Evolutionary conservation across 2,113 vertebrate genomes (phyloP), one percentile per base, ranked within the genome.

Genomic region (Psilopsiagon aurifrons): DNA sequence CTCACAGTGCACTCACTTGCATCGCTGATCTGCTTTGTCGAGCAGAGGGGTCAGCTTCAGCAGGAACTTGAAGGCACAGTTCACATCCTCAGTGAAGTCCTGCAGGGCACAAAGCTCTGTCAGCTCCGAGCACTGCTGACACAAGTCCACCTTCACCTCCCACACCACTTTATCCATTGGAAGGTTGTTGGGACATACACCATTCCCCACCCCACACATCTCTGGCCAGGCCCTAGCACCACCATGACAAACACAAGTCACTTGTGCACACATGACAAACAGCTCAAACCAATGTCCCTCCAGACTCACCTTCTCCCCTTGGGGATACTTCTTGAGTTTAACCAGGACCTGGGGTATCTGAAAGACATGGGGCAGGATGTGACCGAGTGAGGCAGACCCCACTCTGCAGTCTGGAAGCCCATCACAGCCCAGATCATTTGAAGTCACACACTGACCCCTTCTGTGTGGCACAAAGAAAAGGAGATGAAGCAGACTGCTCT

Each of bases 61-160:
- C 79, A 99, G 97, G 95, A 98, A 99, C 92, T 99, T 98, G 12
- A 99, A 99, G 51, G 99, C 99, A 70, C 98, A 97, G 62, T 98
- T 99, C 84, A 99, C 98, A 2, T 99, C 99, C 31, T 99, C 99
- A 10, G 98, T 99, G 91, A 99, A 99, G 94, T 99, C 99, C 99
- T 99, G 91, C 22, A 3, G 0, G 3, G 17, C 43, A 94, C 78
- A 90, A 90, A 95, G 78, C 37, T 76, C 68, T 75, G 75, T 54
- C 79, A 80, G 79, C 90, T 57, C 41, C 0, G 24, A 69, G 17
- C 0, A 0, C 23, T 47, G 25, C 77, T 16, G 4, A 5, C 49
- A n/a, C 5, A 2, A 62, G 20, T 43, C 27, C 70, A n/a, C 49
- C 28, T 11, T 33, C 17, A 31, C 44, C 33, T 88, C 55, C 44